These are phyloP conservation scores for Numida meleagris DNA, from an alignment of 2,113 vertebrate species.

Conservation along the genomic window DNA sequence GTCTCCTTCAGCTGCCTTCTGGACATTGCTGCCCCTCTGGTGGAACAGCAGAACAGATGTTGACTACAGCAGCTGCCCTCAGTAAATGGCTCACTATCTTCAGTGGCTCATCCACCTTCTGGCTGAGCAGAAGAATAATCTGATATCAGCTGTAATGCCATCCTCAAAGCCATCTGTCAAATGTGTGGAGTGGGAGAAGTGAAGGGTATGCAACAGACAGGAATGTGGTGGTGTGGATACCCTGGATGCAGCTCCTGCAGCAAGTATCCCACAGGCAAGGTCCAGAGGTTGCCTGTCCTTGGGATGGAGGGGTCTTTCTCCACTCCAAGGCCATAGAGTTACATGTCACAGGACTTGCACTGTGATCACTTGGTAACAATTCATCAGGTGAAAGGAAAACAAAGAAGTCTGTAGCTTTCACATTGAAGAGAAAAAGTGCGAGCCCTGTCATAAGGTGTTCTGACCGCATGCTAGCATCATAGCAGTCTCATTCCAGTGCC, in stretches of 20 bases:
- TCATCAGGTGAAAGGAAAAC: not conserved
- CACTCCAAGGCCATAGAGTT: not conserved
- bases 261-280: not conserved
- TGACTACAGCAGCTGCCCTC: not conserved
- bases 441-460: not conserved
- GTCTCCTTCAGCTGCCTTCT: not conserved
- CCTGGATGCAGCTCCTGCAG: not conserved
- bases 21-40: not conserved
- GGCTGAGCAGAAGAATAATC: not conserved
- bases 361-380: not conserved
- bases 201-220: not conserved
- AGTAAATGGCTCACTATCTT: not conserved
- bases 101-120: not conserved
- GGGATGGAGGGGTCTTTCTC: not conserved
- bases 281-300: not conserved
- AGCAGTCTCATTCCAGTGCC: not conserved
- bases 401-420: not conserved
- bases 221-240: accelerated
- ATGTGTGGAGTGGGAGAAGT: not conserved
- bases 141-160: not conserved
- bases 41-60: not conserved
- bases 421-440: not conserved
- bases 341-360: not conserved
- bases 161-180: not conserved
- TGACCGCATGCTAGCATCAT: not conserved